Percentiles rank a stretch among this genome's conserved stretches.
phyloP scores from a whole-genome alignment of 1,140 invertebrate genomes.

The Physella acuta region DNA sequence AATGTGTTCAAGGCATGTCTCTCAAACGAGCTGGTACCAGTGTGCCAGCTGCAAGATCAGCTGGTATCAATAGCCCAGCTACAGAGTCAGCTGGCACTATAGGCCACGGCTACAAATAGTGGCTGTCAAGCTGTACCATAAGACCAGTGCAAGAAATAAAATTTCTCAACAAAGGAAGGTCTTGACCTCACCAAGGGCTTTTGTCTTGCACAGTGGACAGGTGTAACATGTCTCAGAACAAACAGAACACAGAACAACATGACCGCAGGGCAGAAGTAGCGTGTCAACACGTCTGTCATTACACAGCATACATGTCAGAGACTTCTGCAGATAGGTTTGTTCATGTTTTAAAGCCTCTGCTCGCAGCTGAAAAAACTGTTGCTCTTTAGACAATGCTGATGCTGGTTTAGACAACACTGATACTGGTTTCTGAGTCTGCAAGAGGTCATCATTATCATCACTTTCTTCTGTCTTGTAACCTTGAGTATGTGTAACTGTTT shows the following conservation, averaged over 20 bases:
- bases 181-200: conserved; percentile 4
- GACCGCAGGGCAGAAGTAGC: conserved; percentile 4
- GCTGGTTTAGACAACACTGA: too few relatives aligned
- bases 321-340: background rate
- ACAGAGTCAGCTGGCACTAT: too few relatives aligned
- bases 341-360: background rate
- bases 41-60: too few relatives aligned
- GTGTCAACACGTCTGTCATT: background rate
- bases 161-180: background rate
- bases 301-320: conserved; percentile 10
- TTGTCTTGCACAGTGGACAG: conserved; percentile 11
- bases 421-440: too few relatives aligned
- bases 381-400: too few relatives aligned
- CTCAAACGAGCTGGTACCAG: too few relatives aligned
- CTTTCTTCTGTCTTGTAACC: too few relatives aligned
- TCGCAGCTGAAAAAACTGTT: background rate
- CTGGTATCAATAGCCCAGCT: too few relatives aligned
- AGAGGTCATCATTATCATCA: too few relatives aligned
- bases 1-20: too few relatives aligned
- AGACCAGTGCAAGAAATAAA: background rate
- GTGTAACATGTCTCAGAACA: background rate
- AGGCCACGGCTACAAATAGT: too few relatives aligned
- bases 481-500: too few relatives aligned
- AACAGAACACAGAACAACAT: conserved; percentile 3
- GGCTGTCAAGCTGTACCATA: background rate